Conservation (phyloP, 2,113 vertebrate species). For the Bettongia penicillata region DNA sequence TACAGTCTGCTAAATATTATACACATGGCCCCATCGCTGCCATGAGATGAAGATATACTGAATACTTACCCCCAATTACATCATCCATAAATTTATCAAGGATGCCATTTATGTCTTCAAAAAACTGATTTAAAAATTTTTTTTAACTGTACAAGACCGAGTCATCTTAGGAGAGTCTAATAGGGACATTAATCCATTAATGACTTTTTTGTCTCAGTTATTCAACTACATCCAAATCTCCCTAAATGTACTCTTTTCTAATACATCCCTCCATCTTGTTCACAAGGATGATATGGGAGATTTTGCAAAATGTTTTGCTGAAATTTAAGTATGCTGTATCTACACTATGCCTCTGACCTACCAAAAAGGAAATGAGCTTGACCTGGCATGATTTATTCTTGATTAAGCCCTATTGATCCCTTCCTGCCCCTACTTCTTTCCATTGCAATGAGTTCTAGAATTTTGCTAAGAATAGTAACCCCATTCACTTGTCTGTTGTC, state of each 20-base stretch:
- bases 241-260: neutral
- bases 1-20: neutral
- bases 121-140: neutral
- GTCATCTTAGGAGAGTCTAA: neutral
- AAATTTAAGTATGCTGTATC: neutral
- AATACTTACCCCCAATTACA: neutral
- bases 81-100: neutral
- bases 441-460: neutral
- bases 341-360: neutral
- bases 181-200: neutral
- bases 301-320: neutral
- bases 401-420: neutral
- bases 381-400: neutral
- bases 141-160: neutral
- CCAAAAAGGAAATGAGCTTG: neutral
- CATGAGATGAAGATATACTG: neutral
- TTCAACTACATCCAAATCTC: neutral
- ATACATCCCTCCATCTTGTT: neutral
- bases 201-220: neutral
- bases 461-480: neutral
- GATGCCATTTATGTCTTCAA: neutral
- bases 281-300: neutral
- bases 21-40: neutral
- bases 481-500: neutral
- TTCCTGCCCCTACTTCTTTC: neutral